These are phyloP conservation scores for Todiramphus saurophagus DNA, from an alignment of 2,113 vertebrate species.

Conservation along the genomic window DNA sequence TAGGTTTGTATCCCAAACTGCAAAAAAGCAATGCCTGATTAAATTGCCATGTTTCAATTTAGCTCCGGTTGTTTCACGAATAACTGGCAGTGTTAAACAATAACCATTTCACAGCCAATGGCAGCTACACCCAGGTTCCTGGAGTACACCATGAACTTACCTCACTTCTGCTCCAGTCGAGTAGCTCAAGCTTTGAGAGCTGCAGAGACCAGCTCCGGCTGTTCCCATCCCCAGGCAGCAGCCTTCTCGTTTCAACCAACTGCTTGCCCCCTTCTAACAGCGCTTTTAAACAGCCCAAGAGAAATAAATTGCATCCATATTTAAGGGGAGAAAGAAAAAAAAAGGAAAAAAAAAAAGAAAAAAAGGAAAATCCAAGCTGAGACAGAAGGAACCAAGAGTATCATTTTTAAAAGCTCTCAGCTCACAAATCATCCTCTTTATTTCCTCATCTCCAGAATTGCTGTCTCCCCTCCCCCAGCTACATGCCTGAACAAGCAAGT, in stretches of 20 bases:
- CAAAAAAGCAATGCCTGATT: neutral
- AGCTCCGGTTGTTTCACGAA: neutral
- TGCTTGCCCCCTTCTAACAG: neutral
- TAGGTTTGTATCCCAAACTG: neutral
- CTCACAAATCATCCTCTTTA: conserved; percentile 8
- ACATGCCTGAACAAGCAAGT: neutral
- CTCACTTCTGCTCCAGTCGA: neutral
- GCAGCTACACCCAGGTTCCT: neutral
- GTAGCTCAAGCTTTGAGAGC: neutral
- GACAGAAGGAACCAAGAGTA: neutral
- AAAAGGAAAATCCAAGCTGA: neutral
- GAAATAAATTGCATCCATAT: neutral
- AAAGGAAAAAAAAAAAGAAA: neutral
- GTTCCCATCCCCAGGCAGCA: neutral
- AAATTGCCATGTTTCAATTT: neutral
- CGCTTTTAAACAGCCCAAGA: neutral
- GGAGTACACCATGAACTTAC: neutral
- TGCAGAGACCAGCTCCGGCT: neutral
- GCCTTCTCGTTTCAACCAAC: neutral
- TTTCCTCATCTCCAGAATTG: neutral
- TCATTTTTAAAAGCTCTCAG: neutral
- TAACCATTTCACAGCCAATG: neutral
- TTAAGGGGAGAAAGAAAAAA: neutral
- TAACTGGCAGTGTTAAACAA: neutral
- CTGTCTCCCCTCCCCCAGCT: neutral